These are phyloP conservation scores for Drosophila borborema DNA, from an alignment of 2,888 invertebrate genomes.

Conservation along the genomic window DNA sequence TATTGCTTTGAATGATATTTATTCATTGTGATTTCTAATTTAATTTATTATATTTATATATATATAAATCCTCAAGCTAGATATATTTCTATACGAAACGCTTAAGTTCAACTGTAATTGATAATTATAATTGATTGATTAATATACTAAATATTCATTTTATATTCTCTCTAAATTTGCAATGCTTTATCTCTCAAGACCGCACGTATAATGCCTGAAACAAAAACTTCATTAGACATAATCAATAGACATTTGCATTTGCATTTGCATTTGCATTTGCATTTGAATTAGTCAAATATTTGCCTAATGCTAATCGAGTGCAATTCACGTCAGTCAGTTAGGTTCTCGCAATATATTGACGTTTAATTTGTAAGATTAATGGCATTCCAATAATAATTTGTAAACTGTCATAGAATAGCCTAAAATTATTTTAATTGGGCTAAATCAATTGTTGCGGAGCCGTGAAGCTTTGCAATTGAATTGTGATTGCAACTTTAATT, in stretches of 20 bases:
- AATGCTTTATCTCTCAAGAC: not conserved
- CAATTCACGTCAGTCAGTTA: constrained; percentile 5
- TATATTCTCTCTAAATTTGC: not conserved
- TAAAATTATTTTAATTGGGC: constrained; percentile 26
- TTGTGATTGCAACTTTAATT: constrained; percentile 15
- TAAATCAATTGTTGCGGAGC: not conserved
- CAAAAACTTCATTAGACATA: not conserved
- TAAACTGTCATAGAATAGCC: constrained; percentile 9
- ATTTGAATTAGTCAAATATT: constrained; percentile 15
- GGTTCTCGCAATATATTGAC: constrained; percentile 23
- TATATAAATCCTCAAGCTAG: no score
- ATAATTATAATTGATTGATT: no score
- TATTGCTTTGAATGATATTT: no score
- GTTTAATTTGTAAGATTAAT: constrained; percentile 32
- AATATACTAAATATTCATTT: no score
- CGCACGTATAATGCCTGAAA: not conserved
- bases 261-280: no score
- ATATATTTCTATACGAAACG: no score
- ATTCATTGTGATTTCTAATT: no score
- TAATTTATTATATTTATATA: no score
- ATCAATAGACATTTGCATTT: not conserved
- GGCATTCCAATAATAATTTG: constrained; percentile 9
- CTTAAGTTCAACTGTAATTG: no score
- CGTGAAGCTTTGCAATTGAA: not conserved
- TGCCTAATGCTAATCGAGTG: not conserved